These are phyloP conservation scores for Leiothrix lutea DNA, from an alignment of 2,113 vertebrate genomes.

Conservation along the genomic window DNA sequence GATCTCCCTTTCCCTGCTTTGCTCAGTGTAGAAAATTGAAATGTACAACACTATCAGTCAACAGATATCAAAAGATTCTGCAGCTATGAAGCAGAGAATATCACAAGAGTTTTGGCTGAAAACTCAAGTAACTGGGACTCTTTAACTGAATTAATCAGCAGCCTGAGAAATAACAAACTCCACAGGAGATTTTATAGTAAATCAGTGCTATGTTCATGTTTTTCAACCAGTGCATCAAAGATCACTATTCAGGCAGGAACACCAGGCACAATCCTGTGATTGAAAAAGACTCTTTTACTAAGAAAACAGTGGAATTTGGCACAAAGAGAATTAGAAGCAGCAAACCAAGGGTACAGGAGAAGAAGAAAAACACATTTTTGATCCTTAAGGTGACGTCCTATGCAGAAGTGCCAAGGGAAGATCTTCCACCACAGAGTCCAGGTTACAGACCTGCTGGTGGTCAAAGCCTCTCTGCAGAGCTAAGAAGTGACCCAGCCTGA, in stretches of 20 bases:
- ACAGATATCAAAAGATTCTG: background rate
- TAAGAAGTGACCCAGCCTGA: background rate
- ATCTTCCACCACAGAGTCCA: background rate
- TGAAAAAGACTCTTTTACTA: background rate
- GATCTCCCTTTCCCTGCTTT: background rate
- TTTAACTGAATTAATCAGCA: background rate
- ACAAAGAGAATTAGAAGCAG: background rate
- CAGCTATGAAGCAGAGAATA: background rate
- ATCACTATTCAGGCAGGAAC: background rate
- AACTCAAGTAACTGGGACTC: background rate
- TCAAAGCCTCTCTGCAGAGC: background rate
- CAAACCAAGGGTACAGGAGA: background rate
- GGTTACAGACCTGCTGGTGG: background rate
- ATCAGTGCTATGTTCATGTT: background rate
- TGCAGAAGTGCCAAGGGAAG: background rate
- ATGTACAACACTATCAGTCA: background rate
- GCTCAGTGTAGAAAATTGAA: background rate
- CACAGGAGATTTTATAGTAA: background rate
- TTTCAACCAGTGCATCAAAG: background rate
- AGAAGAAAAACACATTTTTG: accelerated
- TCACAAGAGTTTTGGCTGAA: background rate
- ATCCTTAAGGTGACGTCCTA: background rate
- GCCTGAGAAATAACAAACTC: background rate
- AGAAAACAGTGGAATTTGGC: background rate
- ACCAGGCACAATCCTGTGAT: background rate